Percentiles rank a stretch among this genome's conserved stretches.
phyloP scores from a whole-genome alignment of 2,797 vertebrate genomes.

The Epinephelus malabaricus region DNA sequence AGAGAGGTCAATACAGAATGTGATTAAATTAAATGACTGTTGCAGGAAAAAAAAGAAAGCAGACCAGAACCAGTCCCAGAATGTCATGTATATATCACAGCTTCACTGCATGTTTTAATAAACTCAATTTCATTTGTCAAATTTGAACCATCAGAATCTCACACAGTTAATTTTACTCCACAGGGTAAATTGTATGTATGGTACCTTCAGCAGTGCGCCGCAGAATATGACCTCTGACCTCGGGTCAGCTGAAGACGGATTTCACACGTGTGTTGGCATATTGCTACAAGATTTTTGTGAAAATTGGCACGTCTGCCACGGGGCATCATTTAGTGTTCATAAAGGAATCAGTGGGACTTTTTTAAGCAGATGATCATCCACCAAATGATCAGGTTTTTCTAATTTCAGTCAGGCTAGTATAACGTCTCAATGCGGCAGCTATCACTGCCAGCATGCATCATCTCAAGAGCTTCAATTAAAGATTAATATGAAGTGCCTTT shows the following conservation, averaged over 20 bases:
- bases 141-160: constrained; percentile 26
- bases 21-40: neutral
- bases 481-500: constrained; percentile 78
- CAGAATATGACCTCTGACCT: constrained; percentile 85
- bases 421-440: constrained; percentile 20
- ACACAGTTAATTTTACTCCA: constrained; percentile 32
- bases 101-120: neutral
- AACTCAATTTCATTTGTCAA: neutral
- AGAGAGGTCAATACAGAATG: neutral
- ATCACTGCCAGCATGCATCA: constrained; percentile 45
- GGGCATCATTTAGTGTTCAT: neutral
- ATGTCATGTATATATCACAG: neutral
- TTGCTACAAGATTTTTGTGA: neutral
- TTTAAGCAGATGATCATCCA: constrained; percentile 9
- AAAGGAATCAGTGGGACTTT: constrained; percentile 13
- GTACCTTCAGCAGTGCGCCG: constrained; percentile 87
- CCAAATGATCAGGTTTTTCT: constrained; percentile 25
- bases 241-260: constrained; percentile 10
- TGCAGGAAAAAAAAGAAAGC: neutral
- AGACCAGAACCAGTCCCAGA: neutral
- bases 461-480: constrained; percentile 51
- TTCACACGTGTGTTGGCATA: neutral
- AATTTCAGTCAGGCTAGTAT: constrained; percentile 2
- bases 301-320: neutral
- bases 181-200: constrained; percentile 86